Conservation (phyloP, 2,113 vertebrate genomes). For the Fregetta grallaria region DNA sequence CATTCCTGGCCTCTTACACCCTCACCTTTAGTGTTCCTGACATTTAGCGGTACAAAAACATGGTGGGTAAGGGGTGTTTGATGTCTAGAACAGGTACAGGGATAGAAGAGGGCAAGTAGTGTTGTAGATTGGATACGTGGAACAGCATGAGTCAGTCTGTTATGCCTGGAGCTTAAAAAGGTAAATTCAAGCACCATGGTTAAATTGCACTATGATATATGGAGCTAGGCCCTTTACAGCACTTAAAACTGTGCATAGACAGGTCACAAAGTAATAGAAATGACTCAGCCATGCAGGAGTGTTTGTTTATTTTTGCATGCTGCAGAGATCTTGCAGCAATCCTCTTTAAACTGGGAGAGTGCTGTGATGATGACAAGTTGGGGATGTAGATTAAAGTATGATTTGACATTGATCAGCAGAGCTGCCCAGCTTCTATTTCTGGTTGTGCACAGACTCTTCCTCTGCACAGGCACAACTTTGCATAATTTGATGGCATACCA, state of each 20-base stretch:
- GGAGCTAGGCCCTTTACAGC: background rate
- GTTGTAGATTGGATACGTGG: background rate
- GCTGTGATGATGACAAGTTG: background rate
- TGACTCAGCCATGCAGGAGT: background rate
- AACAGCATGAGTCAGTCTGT: background rate
- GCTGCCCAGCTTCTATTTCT: background rate
- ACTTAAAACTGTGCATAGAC: background rate
- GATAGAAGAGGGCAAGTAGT: background rate
- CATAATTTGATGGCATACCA: background rate
- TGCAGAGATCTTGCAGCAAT: background rate
- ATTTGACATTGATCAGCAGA: background rate
- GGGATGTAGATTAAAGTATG: background rate
- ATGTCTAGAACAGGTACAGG: background rate
- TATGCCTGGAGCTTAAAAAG: background rate
- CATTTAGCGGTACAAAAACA: background rate
- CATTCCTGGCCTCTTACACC: background rate
- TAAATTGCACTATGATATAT: background rate
- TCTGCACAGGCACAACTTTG: background rate
- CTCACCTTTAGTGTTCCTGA: background rate
- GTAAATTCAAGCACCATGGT: background rate
- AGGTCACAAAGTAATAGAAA: background rate
- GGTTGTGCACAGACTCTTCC: background rate
- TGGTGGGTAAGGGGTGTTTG: background rate
- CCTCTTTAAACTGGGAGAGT: background rate
- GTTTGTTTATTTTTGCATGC: background rate